A percentile compares a stretch with the other conserved stretches of the same genome.
Evolutionary conservation across 2,113 vertebrate species (phyloP).

Genomic region (Tragelaphus buxtoni): DNA sequence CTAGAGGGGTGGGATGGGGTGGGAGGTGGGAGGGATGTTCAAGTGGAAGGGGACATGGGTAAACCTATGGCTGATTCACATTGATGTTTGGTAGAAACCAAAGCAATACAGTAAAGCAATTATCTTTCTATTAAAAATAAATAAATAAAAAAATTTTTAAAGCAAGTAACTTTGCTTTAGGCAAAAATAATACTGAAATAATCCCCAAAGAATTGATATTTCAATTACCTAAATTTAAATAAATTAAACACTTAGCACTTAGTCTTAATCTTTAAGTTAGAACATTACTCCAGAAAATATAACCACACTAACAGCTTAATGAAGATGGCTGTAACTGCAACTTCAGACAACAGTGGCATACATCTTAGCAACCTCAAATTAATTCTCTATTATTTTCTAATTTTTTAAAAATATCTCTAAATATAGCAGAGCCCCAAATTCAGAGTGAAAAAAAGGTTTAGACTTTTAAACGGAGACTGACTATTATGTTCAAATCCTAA

Average conservation of each 20-base stretch:
- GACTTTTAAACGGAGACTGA: background rate
- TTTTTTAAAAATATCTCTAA: conserved; percentile 7
- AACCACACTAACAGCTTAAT: conserved; percentile 3
- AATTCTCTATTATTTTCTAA: conserved; percentile 18
- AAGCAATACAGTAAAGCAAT: background rate
- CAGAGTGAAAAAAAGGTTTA: background rate
- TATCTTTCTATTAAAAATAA: background rate
- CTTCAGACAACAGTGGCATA: background rate
- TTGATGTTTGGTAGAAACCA: background rate
- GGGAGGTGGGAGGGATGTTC: background rate
- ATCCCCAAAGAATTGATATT: background rate
- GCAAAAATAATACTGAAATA: background rate
- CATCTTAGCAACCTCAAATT: background rate
- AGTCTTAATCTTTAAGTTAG: conserved; percentile 17
- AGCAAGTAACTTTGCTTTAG: background rate
- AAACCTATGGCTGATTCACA: background rate
- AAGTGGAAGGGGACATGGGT: background rate
- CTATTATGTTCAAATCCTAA: background rate
- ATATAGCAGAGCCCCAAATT: background rate
- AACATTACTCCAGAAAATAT: conserved; percentile 11
- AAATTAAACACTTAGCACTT: background rate
- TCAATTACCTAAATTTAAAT: conserved; percentile 4
- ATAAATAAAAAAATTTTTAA: rapidly evolving
- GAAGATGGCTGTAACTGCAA: background rate
- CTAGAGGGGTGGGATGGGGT: background rate